phyloP scores from a whole-genome alignment of 2,113 vertebrate species.

The Chlorodrepanis virens region DNA sequence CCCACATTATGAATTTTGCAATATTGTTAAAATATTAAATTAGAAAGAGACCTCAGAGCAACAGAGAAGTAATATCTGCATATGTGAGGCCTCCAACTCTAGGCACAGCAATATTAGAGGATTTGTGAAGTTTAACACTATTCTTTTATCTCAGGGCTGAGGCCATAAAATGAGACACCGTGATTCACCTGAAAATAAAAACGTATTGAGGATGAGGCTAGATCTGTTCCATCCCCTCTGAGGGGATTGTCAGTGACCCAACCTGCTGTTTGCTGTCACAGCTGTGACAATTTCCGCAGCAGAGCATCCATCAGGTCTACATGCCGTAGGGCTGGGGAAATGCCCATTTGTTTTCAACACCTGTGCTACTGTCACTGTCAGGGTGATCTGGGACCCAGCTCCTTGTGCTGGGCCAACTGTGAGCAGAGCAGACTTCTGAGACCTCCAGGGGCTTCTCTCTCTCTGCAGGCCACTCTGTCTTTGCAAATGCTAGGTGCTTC shows the following conservation, averaged over 20 bases:
- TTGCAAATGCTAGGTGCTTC: rapidly evolving
- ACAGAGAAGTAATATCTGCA: slow-evolving; percentile 44
- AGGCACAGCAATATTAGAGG: slow-evolving; percentile 20
- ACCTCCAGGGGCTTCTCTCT: rapidly evolving
- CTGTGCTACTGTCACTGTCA: background rate
- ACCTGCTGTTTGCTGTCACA: background rate
- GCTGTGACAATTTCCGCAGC: background rate
- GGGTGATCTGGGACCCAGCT: background rate
- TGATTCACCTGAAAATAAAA: background rate
- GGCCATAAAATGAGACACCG: background rate
- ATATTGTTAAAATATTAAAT: slow-evolving; percentile 42
- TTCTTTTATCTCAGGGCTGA: background rate
- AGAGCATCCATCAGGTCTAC: rapidly evolving
- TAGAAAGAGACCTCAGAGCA: slow-evolving; percentile 50
- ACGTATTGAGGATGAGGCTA: background rate
- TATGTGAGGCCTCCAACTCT: background rate
- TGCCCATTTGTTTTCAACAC: background rate
- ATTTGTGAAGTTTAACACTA: slow-evolving; percentile 28
- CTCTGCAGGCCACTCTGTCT: background rate
- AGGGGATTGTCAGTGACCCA: background rate
- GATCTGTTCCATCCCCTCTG: background rate
- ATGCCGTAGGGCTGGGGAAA: rapidly evolving
- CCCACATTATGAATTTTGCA: slow-evolving; percentile 26
- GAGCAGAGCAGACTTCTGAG: background rate
- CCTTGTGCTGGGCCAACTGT: background rate